These are phyloP conservation scores for Drosophila ambigua DNA, from an alignment of 1,140 invertebrate species.

Conservation along the genomic window DNA sequence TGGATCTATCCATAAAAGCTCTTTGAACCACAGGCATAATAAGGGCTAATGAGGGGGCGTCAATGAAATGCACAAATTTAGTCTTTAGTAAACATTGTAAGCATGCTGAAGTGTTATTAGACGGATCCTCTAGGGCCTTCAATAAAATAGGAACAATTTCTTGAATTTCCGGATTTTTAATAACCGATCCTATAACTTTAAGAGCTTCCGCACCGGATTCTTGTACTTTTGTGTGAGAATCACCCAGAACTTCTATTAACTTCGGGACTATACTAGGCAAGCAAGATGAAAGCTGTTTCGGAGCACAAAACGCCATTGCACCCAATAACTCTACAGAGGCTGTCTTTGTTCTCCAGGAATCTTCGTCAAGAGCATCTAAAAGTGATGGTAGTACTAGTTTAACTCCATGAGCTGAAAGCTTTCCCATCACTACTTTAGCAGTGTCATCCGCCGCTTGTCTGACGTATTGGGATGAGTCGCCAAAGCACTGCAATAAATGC, in stretches of 20 bases:
- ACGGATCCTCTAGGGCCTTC: conserved; percentile 97
- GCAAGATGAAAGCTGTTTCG: conserved; percentile 98
- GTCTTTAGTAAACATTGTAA: conserved; percentile 97
- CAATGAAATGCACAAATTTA: conserved; percentile 99
- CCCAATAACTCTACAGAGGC: conserved; percentile 98
- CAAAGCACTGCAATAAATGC: conserved; percentile 97
- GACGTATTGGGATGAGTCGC: conserved; percentile 96
- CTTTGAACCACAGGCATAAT: conserved; percentile 99
- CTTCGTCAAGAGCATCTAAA: conserved; percentile 96
- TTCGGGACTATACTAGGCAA: conserved; percentile 99
- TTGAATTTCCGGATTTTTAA: conserved; percentile 99
- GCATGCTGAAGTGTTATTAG: conserved; percentile 96
- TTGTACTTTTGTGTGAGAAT: conserved; percentile 99
- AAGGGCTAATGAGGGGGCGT: conserved; percentile 98
- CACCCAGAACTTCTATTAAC: conserved; percentile 97
- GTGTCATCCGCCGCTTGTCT: conserved; percentile 96
- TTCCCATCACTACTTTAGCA: conserved; percentile 98
- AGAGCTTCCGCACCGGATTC: conserved; percentile 97
- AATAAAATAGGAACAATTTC: conserved; percentile 96
- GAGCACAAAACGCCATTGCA: conserved; percentile 99
- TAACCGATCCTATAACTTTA: conserved; percentile 98
- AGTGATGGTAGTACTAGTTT: conserved; percentile 97
- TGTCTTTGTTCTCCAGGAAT: conserved; percentile 99
- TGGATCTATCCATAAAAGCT: conserved; percentile 98
- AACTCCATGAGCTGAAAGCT: conserved; percentile 97